Evolutionary conservation across 2,888 invertebrate species (phyloP).

Genomic region (Desoria tigrina): DNA sequence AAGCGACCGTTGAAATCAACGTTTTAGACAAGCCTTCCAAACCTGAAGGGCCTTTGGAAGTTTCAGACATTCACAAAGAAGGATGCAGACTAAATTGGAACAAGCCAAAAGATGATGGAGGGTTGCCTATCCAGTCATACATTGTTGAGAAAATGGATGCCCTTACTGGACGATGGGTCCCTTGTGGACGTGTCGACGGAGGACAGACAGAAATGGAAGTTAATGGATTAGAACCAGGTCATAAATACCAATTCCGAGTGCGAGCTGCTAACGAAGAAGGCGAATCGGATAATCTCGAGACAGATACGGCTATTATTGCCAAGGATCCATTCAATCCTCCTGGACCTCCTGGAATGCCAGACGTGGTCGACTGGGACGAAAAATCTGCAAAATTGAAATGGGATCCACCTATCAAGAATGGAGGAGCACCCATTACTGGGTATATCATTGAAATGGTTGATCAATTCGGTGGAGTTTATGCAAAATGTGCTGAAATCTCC

Average conservation of each 20-base stretch:
- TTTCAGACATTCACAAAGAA: conserved; percentile 86
- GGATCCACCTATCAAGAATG: conserved; percentile 82
- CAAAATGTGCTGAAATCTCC: conserved; percentile 80
- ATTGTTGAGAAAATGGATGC: conserved; percentile 93
- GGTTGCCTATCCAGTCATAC: conserved; percentile 84
- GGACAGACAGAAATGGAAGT: conserved; percentile 79
- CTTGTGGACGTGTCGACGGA: conserved; percentile 66
- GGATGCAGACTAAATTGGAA: conserved; percentile 92
- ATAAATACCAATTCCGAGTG: conserved; percentile 96
- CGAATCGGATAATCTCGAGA: conserved; percentile 90
- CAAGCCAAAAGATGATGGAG: conserved; percentile 94
- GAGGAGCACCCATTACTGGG: conserved; percentile 89
- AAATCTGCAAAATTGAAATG: conserved; percentile 86
- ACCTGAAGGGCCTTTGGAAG: conserved; percentile 89
- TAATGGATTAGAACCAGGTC: conserved; percentile 87
- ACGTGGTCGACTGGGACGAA: conserved; percentile 87
- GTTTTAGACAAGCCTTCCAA: conserved; percentile 82
- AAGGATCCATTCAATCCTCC: conserved; percentile 88
- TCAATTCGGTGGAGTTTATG: conserved; percentile 76
- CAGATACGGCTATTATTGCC: conserved; percentile 82
- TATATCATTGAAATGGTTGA: conserved; percentile 92
- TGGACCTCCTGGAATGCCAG: conserved; percentile 69
- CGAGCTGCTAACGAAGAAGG: conserved; percentile 97
- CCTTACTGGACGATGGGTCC: conserved; percentile 82
- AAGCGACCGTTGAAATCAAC: conserved; percentile 88